Conservation (phyloP, 1,140 invertebrate genomes). For the Drosophila arawakana region DNA sequence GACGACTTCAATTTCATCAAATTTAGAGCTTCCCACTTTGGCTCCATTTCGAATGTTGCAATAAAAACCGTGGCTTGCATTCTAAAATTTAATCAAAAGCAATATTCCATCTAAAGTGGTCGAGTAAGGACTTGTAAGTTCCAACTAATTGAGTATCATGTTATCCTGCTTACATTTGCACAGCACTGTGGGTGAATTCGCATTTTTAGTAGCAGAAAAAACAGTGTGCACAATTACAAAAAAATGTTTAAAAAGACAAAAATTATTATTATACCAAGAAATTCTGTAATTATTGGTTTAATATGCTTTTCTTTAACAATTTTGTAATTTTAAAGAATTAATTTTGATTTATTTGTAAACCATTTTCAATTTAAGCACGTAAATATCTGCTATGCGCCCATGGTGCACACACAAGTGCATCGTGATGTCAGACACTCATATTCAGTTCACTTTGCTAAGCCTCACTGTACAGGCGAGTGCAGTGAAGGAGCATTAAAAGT, state of each 20-base stretch:
- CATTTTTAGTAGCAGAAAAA: too few species aligned
- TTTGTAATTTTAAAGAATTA: too few species aligned
- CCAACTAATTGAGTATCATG: conserved; percentile 27
- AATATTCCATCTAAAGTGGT: conserved; percentile 7
- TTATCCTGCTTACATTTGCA: not conserved
- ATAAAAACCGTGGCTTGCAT: not conserved
- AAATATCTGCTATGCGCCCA: too few species aligned
- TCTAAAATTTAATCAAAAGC: conserved; percentile 1
- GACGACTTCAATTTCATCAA: too few species aligned
- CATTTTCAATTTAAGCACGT: too few species aligned
- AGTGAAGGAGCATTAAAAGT: conserved; percentile 55
- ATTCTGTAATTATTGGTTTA: too few species aligned
- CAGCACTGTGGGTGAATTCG: too few species aligned
- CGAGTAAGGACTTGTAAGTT: conserved; percentile 3
- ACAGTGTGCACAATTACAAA: too few species aligned
- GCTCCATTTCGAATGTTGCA: not conserved
- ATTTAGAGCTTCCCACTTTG: not conserved
- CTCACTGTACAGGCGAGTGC: not conserved
- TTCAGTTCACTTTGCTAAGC: conserved; percentile 17
- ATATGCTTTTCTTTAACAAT: too few species aligned
- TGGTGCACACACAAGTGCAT: not conserved
- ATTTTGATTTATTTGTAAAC: too few species aligned
- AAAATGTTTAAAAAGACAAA: too few species aligned
- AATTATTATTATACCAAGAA: too few species aligned
- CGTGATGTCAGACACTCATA: conserved; percentile 1